Base-by-base conservation (phyloP, 2,888 invertebrate genomes). In the Lingula anatina region DNA sequence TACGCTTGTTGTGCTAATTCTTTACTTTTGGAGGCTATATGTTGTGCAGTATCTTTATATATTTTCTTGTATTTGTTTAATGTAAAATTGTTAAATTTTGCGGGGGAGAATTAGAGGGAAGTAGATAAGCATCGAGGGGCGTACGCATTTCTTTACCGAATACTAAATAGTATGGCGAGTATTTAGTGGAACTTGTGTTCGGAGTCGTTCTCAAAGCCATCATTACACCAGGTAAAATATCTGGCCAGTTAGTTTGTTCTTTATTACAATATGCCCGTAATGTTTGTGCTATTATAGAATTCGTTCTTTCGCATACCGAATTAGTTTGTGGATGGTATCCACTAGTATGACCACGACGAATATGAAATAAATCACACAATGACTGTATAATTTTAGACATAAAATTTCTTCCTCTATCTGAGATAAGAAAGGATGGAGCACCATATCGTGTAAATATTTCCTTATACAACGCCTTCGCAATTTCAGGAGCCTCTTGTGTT, bases 401-500 rank as follows among this genome's bases (percentile, higher is more conserved):
- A 39, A 57, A 61, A 37, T 54, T 54, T 28, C 45, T 26, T 25
- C 57, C 57, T 51, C 59, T 45, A 41, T 59, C 60, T 27, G 53
- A 50, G 9, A 59, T 48, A 2, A 61, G 38, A 12, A 44, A 37
- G 12, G 38, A 24, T 20, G 54, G 56, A 5, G 56, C 52, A 15
- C 57, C 61, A 53, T 54, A 61, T 20, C 59, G 45, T 5, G 52
- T 43, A 46, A 61, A 52, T 9, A 61, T 53, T 44, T 59, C 52
- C 21, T 46, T 44, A 38, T 51, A 60, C 1, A 58, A 43, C 36
- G 54, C 48, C 20, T 44, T 20, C 2, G 59, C 57, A 7, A 59
- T 49, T 45, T 55, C 54, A 18, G 35, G 42, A n/a, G n/a, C n/a
- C n/a, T n/a, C n/a, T n/a, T n/a, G n/a, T n/a, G n/a, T n/a, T n/a